Evolutionary conservation across 2,888 invertebrate genomes (phyloP).

Genomic region (Sesia bembeciformis): DNA sequence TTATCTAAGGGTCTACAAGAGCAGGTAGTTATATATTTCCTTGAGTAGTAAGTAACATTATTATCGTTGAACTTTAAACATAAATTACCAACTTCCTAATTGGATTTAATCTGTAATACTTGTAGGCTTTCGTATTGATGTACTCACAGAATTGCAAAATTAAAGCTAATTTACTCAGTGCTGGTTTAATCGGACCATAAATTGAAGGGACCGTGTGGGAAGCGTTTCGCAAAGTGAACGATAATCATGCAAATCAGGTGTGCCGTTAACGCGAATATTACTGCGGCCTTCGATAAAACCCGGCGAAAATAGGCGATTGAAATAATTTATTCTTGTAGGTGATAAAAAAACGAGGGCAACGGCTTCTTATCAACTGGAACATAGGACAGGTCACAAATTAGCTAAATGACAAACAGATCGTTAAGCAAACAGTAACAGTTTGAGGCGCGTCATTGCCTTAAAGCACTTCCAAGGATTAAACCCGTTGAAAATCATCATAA

Average conservation of each 20-base stretch:
- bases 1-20: too few species aligned
- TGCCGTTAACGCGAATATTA: conserved; percentile 12
- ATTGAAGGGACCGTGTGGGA: conserved; percentile 16
- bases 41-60: not conserved
- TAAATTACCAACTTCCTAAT: not conserved
- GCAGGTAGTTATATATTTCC: too few species aligned
- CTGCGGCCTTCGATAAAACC: conserved; percentile 12
- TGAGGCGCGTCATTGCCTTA: not conserved
- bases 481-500: too few species aligned
- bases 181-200: conserved; percentile 12
- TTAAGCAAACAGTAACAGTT: not conserved
- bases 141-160: conserved; percentile 13
- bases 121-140: not conserved
- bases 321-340: conserved; percentile 21
- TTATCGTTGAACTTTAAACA: not conserved
- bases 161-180: conserved; percentile 11
- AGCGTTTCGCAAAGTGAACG: conserved; percentile 21
- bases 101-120: not conserved
- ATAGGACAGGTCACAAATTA: conserved; percentile 9
- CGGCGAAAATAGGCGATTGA: conserved; percentile 15
- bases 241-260: conserved; percentile 39
- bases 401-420: conserved; percentile 25
- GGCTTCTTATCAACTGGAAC: conserved; percentile 22
- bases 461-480: not conserved
- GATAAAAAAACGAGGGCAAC: conserved; percentile 26